A percentile compares a stretch with the other conserved stretches of the same genome.
Evolutionary conservation across 2,888 invertebrate genomes (phyloP).

Genomic region (Pyrocoelia pectoralis): DNA sequence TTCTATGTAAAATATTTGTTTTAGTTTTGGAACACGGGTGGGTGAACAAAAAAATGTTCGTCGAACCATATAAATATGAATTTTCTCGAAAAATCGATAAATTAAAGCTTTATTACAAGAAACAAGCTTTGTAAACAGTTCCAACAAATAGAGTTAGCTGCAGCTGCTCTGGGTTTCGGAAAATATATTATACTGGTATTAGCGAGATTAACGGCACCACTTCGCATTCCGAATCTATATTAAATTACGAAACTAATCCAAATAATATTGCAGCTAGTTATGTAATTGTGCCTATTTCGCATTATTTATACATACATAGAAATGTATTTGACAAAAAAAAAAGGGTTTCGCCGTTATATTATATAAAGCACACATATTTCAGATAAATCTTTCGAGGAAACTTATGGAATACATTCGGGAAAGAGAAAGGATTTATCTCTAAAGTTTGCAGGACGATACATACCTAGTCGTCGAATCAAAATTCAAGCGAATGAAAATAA

Average conservation of each 20-base stretch:
- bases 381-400: conserved; percentile 26
- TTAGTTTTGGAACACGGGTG: too few relatives aligned
- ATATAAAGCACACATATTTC: conserved; percentile 1
- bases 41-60: neutral
- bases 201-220: conserved; percentile 26
- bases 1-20: conserved; percentile 16
- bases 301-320: neutral
- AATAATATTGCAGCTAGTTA: conserved; percentile 9
- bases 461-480: conserved; percentile 34
- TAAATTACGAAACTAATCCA: conserved; percentile 14
- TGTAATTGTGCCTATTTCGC: neutral
- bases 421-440: conserved; percentile 36
- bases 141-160: conserved; percentile 22
- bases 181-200: conserved; percentile 27
- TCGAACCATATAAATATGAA: neutral
- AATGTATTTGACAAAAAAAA: neutral
- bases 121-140: conserved; percentile 17
- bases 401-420: conserved; percentile 23
- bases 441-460: conserved; percentile 33
- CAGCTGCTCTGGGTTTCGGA: neutral
- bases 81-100: conserved; percentile 8
- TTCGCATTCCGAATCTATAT: conserved; percentile 20
- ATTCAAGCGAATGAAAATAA: conserved; percentile 35
- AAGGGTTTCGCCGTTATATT: neutral
- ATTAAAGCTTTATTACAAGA: conserved; percentile 18